A percentile compares a stretch with the other conserved stretches of the same genome.
phyloP scores from a whole-genome alignment of 2,888 invertebrate genomes.

The Hypolimnas misippus region DNA sequence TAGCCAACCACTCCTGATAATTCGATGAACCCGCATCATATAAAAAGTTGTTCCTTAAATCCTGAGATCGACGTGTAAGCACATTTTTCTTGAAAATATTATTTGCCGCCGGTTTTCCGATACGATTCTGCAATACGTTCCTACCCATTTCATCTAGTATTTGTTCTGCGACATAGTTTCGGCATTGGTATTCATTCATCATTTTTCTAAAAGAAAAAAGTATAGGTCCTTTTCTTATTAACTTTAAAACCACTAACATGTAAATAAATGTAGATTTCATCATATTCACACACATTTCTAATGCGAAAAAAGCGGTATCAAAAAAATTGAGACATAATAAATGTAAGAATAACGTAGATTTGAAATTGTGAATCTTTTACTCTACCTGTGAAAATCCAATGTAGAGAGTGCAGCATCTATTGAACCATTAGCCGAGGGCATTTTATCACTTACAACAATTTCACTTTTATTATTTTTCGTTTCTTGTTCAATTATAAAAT shows the following conservation, averaged over 20 bases:
- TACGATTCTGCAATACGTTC: slow-evolving; percentile 63
- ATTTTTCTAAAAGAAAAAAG: slow-evolving; percentile 80
- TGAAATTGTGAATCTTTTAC: too few relatives aligned
- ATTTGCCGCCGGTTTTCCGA: slow-evolving; percentile 61
- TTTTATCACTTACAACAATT: slow-evolving; percentile 42
- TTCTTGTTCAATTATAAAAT: slow-evolving; percentile 78
- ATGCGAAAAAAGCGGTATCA: too few relatives aligned
- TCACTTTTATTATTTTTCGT: slow-evolving; percentile 44
- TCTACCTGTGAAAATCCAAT: slow-evolving; percentile 89
- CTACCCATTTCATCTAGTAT: slow-evolving; percentile 86
- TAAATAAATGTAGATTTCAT: too few relatives aligned
- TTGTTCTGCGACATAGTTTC: slow-evolving; percentile 89
- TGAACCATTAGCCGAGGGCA: slow-evolving; percentile 80
- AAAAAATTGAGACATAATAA: too few relatives aligned
- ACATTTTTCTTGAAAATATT: slow-evolving; percentile 41
- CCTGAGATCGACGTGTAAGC: slow-evolving; percentile 55
- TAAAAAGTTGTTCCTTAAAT: slow-evolving; percentile 72
- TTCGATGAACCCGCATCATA: slow-evolving; percentile 88
- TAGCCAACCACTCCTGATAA: slow-evolving; percentile 90
- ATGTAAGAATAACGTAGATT: too few relatives aligned
- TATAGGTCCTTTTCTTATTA: not conserved
- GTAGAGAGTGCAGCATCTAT: slow-evolving; percentile 86
- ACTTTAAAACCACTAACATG: too few relatives aligned
- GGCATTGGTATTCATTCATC: slow-evolving; percentile 91
- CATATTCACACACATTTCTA: too few relatives aligned